Conservation (phyloP, 2,888 invertebrate species). For the Drosophila imparisetae region DNA sequence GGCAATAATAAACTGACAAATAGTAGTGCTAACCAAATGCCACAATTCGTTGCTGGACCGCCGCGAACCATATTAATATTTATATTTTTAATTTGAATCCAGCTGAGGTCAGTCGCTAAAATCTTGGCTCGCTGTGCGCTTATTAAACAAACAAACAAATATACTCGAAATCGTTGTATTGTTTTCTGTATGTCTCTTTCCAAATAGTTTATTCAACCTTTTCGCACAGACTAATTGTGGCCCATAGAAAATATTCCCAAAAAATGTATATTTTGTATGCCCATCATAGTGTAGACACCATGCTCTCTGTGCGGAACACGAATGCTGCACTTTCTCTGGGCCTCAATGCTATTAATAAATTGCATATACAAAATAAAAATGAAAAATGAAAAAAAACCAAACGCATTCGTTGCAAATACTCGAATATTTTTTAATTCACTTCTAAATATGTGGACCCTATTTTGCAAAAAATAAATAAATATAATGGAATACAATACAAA, state of each 20-base stretch:
- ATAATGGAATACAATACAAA: not conserved
- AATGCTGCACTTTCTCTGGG: conserved; percentile 47
- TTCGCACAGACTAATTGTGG: conserved; percentile 60
- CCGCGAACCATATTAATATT: conserved; percentile 27
- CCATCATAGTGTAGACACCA: conserved; percentile 14
- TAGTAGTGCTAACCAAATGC: conserved; percentile 40
- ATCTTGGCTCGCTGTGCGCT: not conserved
- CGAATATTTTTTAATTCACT: conserved; percentile 49
- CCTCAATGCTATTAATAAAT: conserved; percentile 61
- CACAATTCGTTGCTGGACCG: conserved; percentile 21
- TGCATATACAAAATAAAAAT: conserved; percentile 3
- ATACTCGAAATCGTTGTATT: not conserved
- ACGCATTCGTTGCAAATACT: conserved; percentile 38
- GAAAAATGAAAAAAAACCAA: not conserved
- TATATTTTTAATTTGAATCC: conserved; percentile 12
- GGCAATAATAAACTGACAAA: conserved; percentile 51
- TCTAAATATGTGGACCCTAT: conserved; percentile 46
- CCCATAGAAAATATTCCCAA: conserved; percentile 39
- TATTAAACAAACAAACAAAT: not conserved
- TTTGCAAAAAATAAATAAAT: conserved; percentile 17
- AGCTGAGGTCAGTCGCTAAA: not conserved
- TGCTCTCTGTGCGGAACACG: conserved; percentile 23
- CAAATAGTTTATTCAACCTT: conserved; percentile 53
- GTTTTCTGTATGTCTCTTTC: conserved; percentile 7
- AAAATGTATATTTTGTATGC: conserved; percentile 43